Evolutionary conservation across 2,797 vertebrate genomes (phyloP).

Genomic region (Gymnopithys bicolor): DNA sequence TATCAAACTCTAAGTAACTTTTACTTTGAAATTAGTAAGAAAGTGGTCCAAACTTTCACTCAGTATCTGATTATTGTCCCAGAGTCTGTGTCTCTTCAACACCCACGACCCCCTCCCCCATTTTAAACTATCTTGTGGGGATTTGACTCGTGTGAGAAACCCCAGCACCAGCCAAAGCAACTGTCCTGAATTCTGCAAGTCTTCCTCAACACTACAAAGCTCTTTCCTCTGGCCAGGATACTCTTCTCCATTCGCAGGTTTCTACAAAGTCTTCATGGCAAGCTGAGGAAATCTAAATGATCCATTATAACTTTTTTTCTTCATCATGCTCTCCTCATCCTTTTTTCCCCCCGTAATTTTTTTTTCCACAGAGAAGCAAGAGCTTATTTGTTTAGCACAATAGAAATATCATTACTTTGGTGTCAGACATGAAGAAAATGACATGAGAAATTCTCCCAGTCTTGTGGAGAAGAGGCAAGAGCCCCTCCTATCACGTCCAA

Average conservation of each 20-base stretch:
- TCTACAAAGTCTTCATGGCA: neutral
- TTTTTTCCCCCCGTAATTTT: neutral
- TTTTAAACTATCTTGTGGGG: neutral
- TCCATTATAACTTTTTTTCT: neutral
- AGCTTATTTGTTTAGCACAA: neutral
- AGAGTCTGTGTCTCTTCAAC: neutral
- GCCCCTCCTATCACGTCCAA: neutral
- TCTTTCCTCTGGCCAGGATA: neutral
- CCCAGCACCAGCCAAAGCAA: neutral
- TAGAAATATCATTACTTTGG: neutral
- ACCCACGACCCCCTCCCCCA: rapidly evolving
- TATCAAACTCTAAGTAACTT: neutral
- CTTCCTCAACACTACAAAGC: neutral
- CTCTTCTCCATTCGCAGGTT: neutral
- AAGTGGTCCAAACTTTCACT: neutral
- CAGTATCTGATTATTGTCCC: neutral
- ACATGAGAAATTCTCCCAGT: neutral
- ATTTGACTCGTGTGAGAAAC: neutral
- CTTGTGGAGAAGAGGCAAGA: neutral
- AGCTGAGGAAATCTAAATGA: neutral
- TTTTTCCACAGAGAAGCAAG: neutral
- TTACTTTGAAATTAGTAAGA: neutral
- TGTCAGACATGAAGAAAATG: neutral
- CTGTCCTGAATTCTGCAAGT: neutral
- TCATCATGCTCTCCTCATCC: neutral